Evolutionary conservation across 2,113 vertebrate species (phyloP), one percentile per base, ranked within the genome.

Genomic region (Chionis minor): DNA sequence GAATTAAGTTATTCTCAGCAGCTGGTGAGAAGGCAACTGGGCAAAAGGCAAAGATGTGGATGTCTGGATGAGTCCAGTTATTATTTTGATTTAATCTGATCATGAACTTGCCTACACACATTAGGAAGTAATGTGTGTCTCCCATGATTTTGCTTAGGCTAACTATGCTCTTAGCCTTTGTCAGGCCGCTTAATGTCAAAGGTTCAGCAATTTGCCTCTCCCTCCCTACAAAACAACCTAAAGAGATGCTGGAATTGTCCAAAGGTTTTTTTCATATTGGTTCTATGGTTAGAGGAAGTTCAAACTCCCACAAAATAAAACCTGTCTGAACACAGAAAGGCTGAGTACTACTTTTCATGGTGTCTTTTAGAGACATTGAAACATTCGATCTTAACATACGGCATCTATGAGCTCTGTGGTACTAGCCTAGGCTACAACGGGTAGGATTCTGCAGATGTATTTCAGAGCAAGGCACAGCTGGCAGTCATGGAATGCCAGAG

Each of bases 1-100:
- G 27, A 81, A 96, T 88, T 88, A 90, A 84, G n/a, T 52, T 90
- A 22, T 79, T 94, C 35, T 92, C 85, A 91, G 87, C 47, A 82
- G 61, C 21, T 66, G 18, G 17, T 74, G 35, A 27, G 14, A 67
- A 47, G 21, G 21, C 65, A 47, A 47, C 8, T 78, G 44, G 24
- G 38, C 45, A 88, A 79, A 85, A 69, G 23, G 24, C 32, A 81
- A 44, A 91, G 44, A 62, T 35, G 35, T 38, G 40, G 19, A 6
- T 80, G 80, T 28, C 13, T 3, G 23, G 8, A 74, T 79, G 51
- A 66, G 27, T 38, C 51, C 17, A 35, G 15, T 35, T 78, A 51
- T 40, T 61, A 58, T 65, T 93, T 93, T 89, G 26, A 72, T 78
- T 59, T 80, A 85, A 62, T 61, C 54, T 74, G 55, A 66, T 67